Evolutionary conservation across 2,888 invertebrate species (phyloP), one percentile per base, ranked within the genome.

Genomic region (Cosmia trapezina): DNA sequence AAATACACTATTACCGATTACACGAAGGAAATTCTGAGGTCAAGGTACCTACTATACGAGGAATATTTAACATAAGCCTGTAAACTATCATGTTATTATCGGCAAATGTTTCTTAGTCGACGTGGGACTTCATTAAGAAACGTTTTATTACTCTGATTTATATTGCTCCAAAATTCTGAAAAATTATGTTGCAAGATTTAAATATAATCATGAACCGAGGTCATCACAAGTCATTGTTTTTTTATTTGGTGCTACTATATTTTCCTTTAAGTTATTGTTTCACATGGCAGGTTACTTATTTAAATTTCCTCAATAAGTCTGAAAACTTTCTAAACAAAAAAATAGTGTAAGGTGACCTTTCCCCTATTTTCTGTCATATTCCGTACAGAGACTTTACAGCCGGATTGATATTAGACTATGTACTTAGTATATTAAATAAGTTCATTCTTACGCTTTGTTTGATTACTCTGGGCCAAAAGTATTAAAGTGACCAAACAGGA

Each of bases 21-120:
- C 83, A 85, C 67, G 78, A 73, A 80, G 83, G 86, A 83, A 84
- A 84, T 86, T 80, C 73, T 73, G 73, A 79, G 83, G 86, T 87
- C 83, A 87, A 76, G 54, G 71, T 77, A 75, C n/a, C n/a, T n/a
- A n/a, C 77, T 76, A 54, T 70, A 61, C 65, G 73, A 76, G 37
- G 83, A 80, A 84, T 85, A 77, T 80, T 83, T 80, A 78, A 83
- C 76, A 63, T 77, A 64, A 72, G 54, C 61, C 70, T 79, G 80
- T 83, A 51, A 69, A 61, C 68, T 76, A 70, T 54, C 62, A 65
- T 74, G 70, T 66, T 74, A 80, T 71, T 77, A 80, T 80, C 70
- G 64, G 76, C 69, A 69, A 71, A 76, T 64, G 71, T 60, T 45
- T 53, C 56, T 59, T 64, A 14, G 28, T 67, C 28, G 28, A 33